These are phyloP conservation scores for Merluccius polli DNA, from an alignment of 2,797 vertebrate genomes.

Conservation along the genomic window DNA sequence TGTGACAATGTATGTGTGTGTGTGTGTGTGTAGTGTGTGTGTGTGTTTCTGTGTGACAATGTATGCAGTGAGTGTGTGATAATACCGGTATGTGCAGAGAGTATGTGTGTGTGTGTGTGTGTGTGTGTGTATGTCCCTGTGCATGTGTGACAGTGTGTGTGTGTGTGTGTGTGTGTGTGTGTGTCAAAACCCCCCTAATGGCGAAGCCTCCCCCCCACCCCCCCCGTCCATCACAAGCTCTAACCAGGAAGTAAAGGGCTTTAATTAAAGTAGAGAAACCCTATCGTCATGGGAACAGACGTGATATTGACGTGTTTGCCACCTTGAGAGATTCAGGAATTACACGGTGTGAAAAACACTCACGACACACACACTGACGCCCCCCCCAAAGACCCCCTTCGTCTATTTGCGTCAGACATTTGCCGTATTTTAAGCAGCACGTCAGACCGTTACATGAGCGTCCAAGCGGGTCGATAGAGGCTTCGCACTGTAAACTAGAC, in stretches of 20 bases:
- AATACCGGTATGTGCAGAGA: slow-evolving; percentile 10
- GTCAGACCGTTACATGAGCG: slow-evolving; percentile 40
- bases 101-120: slow-evolving; percentile 1
- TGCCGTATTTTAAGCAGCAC: slow-evolving; percentile 44
- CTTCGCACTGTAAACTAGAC: slow-evolving; percentile 50
- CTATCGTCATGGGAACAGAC: slow-evolving; percentile 54
- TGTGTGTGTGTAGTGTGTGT: background rate
- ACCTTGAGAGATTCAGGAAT: slow-evolving; percentile 44
- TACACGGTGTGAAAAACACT: slow-evolving; percentile 29
- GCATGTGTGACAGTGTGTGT: background rate
- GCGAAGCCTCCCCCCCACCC: slow-evolving; percentile 16
- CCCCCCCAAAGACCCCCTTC: background rate
- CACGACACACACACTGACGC: slow-evolving; percentile 1
- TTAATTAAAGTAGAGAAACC: slow-evolving; percentile 49
- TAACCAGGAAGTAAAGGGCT: slow-evolving; percentile 23
- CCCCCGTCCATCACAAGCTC: slow-evolving; percentile 33
- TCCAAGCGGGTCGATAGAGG: slow-evolving; percentile 54
- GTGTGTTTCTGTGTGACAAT: background rate
- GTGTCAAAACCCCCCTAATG: background rate
- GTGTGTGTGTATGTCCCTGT: background rate
- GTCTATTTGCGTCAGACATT: slow-evolving; percentile 37
- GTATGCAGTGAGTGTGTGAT: slow-evolving; percentile 11
- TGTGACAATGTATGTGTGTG: background rate
- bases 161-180: background rate
- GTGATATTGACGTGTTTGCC: slow-evolving; percentile 41